Evolutionary conservation across 2,797 vertebrate species (phyloP).

Genomic region (Enteromius mattozi): DNA sequence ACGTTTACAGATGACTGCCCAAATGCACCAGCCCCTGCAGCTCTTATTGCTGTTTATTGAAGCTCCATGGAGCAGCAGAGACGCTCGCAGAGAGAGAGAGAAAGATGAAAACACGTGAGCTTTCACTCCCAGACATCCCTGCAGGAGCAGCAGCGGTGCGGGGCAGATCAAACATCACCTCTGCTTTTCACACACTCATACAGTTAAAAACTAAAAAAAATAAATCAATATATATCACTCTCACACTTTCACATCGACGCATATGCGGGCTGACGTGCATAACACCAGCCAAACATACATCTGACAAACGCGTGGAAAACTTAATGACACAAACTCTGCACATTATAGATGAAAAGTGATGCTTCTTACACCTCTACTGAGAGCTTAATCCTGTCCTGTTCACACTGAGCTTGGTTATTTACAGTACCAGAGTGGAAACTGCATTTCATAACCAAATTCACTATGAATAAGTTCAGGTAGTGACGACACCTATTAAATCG

Average conservation of each 20-base stretch:
- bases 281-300: background rate
- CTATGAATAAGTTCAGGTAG: background rate
- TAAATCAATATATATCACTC: background rate
- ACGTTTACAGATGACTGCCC: conserved; percentile 44
- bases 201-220: background rate
- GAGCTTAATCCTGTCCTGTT: background rate
- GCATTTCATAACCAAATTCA: background rate
- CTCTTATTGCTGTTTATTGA: conserved; percentile 46
- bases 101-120: conserved; percentile 17
- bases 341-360: background rate
- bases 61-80: conserved; percentile 8
- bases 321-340: background rate
- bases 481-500: background rate
- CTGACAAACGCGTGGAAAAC: background rate
- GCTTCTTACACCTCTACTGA: background rate
- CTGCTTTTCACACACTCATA: conserved; percentile 25
- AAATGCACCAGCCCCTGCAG: conserved; percentile 22
- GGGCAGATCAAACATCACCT: conserved; percentile 16
- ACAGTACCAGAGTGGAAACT: background rate
- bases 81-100: background rate
- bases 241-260: background rate
- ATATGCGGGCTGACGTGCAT: background rate
- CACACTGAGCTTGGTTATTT: background rate
- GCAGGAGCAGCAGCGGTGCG: conserved; percentile 36
- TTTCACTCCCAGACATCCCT: conserved; percentile 25